Base-by-base conservation (phyloP, 1,140 invertebrate species). In the Eupristina koningsbergeri region DNA sequence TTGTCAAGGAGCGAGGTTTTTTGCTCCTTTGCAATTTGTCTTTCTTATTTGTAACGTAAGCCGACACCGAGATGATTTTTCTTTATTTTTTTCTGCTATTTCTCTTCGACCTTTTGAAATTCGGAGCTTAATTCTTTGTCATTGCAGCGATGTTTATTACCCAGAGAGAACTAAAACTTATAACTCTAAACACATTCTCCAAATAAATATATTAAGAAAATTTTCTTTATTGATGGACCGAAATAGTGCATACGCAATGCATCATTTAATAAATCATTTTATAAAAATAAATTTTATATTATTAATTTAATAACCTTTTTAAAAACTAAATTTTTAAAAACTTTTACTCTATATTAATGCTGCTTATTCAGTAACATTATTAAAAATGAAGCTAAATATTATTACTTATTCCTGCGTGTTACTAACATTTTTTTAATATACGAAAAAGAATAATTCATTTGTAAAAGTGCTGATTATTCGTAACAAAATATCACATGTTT, bases 21-120 rank as follows among this genome's bases (percentile, higher is more conserved):
- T 36, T 80, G n/a, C 26, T 34, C 41, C 36, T 41, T n/a, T 5
- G 17, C 19, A 31, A 41, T 79, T 79, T 47, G 63, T 67, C 64
- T 79, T 26, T 45, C 31, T 76, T 76, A 53, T 53, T 76, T 76
- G 31, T 36, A 67, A 67, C 9, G 3, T n/a, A 17, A 67, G 17
- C 15, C 22, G 64, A 67, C 34, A 67, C 15, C 34, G 8, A 31
- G 64, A 0, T 67, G 17, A 39, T 76, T 76, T 47, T 73, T 73
- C 69, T 73, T 73, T 67, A 19, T 67, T 36, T 36, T 19, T 67
- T 67, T 39, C 0, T 5, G 0, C 29, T n/a, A n/a, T n/a, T n/a
- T n/a, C n/a, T 0, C 19, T 1, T 19, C 19, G 0, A 39, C 11
- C 34, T 29, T 34, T 13, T 6, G 29, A 0, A 31, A 29, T 34